phyloP scores from a whole-genome alignment of 1,140 invertebrate species.

The Andrena cerasifolii region DNA sequence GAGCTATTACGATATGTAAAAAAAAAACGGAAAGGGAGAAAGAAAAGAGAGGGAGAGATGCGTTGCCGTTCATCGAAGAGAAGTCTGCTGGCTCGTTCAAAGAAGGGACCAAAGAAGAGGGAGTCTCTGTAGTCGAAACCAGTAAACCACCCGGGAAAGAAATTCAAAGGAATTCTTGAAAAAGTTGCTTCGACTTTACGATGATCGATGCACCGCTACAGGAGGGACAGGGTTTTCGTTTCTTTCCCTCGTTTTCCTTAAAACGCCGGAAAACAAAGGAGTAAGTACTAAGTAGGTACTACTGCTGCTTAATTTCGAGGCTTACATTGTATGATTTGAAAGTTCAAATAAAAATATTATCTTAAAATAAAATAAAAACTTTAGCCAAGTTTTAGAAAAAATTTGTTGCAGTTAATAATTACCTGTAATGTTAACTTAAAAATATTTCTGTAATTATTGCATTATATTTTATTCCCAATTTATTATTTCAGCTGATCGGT shows the following conservation, averaged over 20 bases:
- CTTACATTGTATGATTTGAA: no score
- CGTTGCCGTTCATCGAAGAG: conserved; percentile 50
- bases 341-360: no score
- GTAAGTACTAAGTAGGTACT: no score
- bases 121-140: conserved; percentile 36
- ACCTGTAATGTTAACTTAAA: no score
- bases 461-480: no score
- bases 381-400: no score
- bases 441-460: no score
- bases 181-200: conserved; percentile 51
- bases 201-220: conserved; percentile 30
- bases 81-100: conserved; percentile 25
- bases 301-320: no score
- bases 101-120: conserved; percentile 24
- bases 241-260: no score
- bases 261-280: not conserved
- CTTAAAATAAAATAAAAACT: no score
- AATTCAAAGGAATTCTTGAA: conserved; percentile 43
- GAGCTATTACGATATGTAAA: conserved; percentile 64
- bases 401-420: no score
- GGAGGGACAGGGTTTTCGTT: not conserved
- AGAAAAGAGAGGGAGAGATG: not conserved
- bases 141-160: conserved; percentile 26
- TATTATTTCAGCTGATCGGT: no score
- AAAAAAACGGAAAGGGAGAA: conserved; percentile 4